Evolutionary conservation across 2,113 vertebrate species (phyloP), one percentile per base, ranked within the genome.

Genomic region (Pelvicachromis taeniatus): DNA sequence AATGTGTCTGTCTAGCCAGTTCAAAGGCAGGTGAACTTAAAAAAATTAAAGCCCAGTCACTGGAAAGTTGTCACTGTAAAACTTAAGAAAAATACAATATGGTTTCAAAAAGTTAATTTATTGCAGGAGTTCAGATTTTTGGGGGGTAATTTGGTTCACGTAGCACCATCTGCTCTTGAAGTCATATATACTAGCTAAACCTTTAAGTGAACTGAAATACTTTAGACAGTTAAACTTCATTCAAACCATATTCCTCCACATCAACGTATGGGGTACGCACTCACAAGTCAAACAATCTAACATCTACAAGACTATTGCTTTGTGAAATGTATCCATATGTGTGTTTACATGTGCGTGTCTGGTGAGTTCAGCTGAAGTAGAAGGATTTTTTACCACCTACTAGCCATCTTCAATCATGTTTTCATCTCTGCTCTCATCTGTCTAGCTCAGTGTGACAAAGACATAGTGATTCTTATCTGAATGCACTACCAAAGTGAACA

Each of bases 391-490:
- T 87, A 42, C 35, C 31, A 55, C 50, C 70, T 21, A 21, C 55
- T 45, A 53, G 17, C 80, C 75, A 21, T 80, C 45, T 77, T 84
- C 54, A 77, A 33, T 87, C 68, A 59, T 61, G 17, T 58, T 80
- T 85, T 53, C 1, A 9, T 61, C 65, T 81, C 65, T 52, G 63
- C 29, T 54, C 81, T 61, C 16, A 1, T 61, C 29, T 33, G 40
- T 68, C 40, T 50, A 29, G 45, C 73, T 82, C 58, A 54, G 40
- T 75, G 38, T 81, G 83, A 92, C 83, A 83, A 68, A 85, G n/a
- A 85, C 80, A 56, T 9, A 29, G 59, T 4, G 79, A 68, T 81
- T 83, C 40, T 68, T 78, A 78, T 91, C 84, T 85, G 56, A 84
- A 26, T 45, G 54, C 55, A 31, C 58, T 19, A 40, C 42, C 21